Base-by-base conservation (phyloP, 2,888 invertebrate species). In the Miltochrista miniata region DNA sequence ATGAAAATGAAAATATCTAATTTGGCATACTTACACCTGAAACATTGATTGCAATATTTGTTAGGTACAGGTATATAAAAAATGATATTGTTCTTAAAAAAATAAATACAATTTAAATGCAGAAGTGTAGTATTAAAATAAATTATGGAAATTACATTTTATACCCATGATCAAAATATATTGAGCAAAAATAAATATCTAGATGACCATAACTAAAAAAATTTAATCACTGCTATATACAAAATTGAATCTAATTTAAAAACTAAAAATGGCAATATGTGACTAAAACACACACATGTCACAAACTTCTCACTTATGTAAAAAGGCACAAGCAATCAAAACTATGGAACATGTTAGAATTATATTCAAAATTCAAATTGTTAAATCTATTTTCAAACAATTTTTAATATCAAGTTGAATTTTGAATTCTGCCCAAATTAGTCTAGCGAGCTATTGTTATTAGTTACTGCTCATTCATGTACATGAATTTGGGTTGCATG, bases 291-390 rank as follows among this genome's bases (percentile, higher is more conserved):
- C 85, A 87, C 87, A 88, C 76, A 76, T 85, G 77, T 85, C 82
- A 83, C 79, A 81, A n/a, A 74, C 68, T 63, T 79, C 81, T 84
- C 79, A 84, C 82, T 83, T 80, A 81, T 66, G 66, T 72, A 61
- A 72, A 81, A 90, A 90, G 88, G 90, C 90, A 90, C 90, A 84
- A 86, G 87, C 88, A 83, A 86, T 83, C 77, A 81, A 82, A 83
- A 79, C 71, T 74, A 76, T 81, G 75, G 76, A 81, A 81, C 75
- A 74, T 76, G 68, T 60, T 68, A 64, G 55, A 51, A 59, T 55
- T n/a, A n/a, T n/a, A 62, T 61, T 58, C 62, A 67, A 70, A 64
- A 69, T 67, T 61, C 59, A 64, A 61, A 54, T 53, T 46, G 55
- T 30, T 34, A 44, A 45, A 37, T 43, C 10, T 33, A 55, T 45